These are phyloP conservation scores for Galeopsomyia nigrocyanea DNA, from an alignment of 2,888 invertebrate species.

Conservation along the genomic window DNA sequence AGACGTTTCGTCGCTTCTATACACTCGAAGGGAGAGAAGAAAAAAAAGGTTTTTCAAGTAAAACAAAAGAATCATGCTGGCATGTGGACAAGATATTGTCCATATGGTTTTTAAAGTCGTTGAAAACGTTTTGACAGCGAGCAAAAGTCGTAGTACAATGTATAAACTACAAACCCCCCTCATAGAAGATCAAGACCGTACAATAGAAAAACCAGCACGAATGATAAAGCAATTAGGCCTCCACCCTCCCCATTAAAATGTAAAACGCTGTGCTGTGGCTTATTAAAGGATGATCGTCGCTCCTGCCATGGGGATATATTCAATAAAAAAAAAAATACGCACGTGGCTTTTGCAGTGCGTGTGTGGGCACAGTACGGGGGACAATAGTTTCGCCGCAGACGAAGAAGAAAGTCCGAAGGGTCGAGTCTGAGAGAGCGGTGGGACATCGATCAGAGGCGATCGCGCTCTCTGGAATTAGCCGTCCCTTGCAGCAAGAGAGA, in stretches of 20 bases:
- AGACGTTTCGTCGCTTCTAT: background rate
- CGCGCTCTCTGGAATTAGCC: conserved; percentile 65
- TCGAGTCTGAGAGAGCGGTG: conserved; percentile 50
- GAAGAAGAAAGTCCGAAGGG: conserved; percentile 29
- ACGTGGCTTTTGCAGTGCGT: background rate
- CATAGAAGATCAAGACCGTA: background rate
- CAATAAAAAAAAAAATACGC: conserved; percentile 20
- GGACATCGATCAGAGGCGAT: conserved; percentile 68
- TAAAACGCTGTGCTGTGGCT: conserved; percentile 33
- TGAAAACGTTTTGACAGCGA: background rate
- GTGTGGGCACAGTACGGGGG: too few relatives aligned
- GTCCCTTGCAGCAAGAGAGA: conserved; percentile 61
- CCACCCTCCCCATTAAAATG: conserved; percentile 43
- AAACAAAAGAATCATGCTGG: conserved; percentile 68
- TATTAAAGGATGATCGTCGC: conserved; percentile 35
- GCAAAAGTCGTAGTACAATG: background rate
- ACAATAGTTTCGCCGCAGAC: conserved; percentile 53
- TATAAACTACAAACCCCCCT: too few relatives aligned
- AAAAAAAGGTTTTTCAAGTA: conserved; percentile 54
- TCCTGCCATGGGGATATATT: conserved; percentile 8
- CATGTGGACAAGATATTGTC: conserved; percentile 31
- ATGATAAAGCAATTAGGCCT: conserved; percentile 44
- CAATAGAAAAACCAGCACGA: background rate
- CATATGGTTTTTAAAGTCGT: background rate
- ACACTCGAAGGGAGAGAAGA: background rate